Base-by-base conservation (phyloP, 2,113 vertebrate genomes). In the Litocranius walleri region DNA sequence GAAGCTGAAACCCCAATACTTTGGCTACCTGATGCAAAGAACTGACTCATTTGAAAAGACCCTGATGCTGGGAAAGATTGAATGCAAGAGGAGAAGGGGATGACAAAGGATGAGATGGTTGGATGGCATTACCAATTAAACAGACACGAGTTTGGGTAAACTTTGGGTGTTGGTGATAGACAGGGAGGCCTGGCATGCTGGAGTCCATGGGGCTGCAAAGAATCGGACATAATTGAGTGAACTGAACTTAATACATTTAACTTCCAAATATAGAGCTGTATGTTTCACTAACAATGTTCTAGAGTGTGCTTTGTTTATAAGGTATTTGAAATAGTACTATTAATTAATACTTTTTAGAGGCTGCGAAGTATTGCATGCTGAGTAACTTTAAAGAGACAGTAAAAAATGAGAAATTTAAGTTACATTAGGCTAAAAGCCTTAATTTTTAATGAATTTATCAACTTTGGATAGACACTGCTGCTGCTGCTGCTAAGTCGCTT, bases 381-480 rank as follows among this genome's bases (percentile, higher is more conserved):
- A n/a, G 19, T 48, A 95, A 59, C n/a, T 87, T 91, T 80, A 80
- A 67, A 71, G 50, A 96, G 40, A 87, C 2, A 82, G 87, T 83
- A 88, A 88, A 88, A 83, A 21, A 29, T 61, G 19, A 62, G 15
- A 81, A 45, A 61, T 85, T 84, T 85, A 96, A 71, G 14, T 52
- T 95, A 57, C 1, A 45, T 3, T 85, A 29, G 11, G 30, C 45
- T 91, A 30, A 43, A 93, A 78, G 33, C 29, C 80, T 87, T 57
- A 61, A 80, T 48, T 67, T 90, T 84, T 54, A 78, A 59, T 71
- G 14, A 87, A 88, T 57, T 77, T 17, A 43, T 19, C 33, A 64
- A 3, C 48, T 48, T 48, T 48, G 48, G 48, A 48, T 48, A 48
- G 48, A 48, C 48, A 48, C 48, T 48, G 48, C 48, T 48, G 48